Conservation (phyloP, 2,113 vertebrate species). For the Pitta sordida region DNA sequence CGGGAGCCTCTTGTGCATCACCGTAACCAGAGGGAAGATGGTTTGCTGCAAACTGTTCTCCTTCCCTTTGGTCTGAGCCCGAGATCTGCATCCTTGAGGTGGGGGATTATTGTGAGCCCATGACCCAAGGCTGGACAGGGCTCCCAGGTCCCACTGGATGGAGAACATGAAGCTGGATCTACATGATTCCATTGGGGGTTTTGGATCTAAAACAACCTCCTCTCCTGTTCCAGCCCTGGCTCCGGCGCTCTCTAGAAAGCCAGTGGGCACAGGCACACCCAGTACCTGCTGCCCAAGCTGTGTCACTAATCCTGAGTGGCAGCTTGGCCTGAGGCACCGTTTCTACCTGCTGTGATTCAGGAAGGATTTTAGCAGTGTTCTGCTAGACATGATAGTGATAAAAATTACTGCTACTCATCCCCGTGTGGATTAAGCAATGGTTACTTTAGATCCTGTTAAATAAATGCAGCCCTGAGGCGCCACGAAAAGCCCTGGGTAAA, state of each 20-base stretch:
- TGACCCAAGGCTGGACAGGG: background rate
- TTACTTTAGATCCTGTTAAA: background rate
- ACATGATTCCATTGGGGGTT: background rate
- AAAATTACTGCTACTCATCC: background rate
- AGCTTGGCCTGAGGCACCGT: background rate
- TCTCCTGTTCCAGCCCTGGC: background rate
- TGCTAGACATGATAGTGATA: background rate
- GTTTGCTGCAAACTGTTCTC: background rate
- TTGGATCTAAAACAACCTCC: background rate
- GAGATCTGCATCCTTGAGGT: background rate
- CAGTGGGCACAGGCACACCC: background rate
- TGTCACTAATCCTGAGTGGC: background rate
- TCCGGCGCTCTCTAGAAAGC: accelerated
- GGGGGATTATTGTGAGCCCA: accelerated
- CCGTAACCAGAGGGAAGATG: background rate
- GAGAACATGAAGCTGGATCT: background rate
- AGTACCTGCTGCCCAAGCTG: background rate
- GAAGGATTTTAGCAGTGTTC: background rate
- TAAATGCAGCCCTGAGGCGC: background rate
- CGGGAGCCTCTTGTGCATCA: background rate
- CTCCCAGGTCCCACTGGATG: background rate
- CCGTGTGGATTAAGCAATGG: background rate
- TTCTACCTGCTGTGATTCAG: background rate
- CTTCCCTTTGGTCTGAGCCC: background rate
- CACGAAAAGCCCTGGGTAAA: background rate